These are phyloP conservation scores for Characodon lateralis DNA, from an alignment of 2,797 vertebrate species.

Conservation along the genomic window DNA sequence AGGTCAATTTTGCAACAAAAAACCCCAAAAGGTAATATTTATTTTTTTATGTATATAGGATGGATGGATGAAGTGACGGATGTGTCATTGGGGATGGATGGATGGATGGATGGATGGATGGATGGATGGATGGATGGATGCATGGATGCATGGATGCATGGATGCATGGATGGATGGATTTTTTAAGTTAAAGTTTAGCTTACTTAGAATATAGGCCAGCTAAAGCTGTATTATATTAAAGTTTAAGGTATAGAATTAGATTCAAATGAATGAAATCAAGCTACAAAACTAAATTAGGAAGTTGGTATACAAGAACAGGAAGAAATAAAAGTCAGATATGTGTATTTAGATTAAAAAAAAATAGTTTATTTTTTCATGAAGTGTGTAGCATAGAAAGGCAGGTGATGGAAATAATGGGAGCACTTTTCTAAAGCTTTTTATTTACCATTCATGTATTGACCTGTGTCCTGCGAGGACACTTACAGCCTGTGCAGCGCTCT, in stretches of 20 bases:
- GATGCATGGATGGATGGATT: not conserved
- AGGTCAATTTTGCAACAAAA: not conserved
- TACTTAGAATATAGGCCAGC: too few species aligned
- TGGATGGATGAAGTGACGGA: too few species aligned
- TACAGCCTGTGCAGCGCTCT: conserved; percentile 2
- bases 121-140: too few species aligned
- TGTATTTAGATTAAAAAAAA: not conserved
- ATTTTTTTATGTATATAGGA: too few species aligned
- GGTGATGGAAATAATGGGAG: conserved; percentile 24
- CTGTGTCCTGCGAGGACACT: conserved; percentile 20
- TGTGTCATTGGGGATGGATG: too few species aligned
- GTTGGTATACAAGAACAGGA: not conserved
- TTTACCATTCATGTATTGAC: conserved; percentile 12
- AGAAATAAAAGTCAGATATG: not conserved
- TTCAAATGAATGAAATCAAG: not conserved
- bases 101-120: too few species aligned
- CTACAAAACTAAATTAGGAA: not conserved
- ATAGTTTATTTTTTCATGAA: not conserved
- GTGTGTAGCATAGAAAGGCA: not conserved
- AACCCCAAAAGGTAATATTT: too few species aligned
- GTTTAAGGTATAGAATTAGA: not conserved
- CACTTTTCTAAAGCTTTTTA: conserved; percentile 19
- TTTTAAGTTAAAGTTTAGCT: too few species aligned
- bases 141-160: too few species aligned
- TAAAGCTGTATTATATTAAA: not conserved